Percentiles rank a stretch among this genome's conserved stretches.
Conservation (phyloP, 2,113 vertebrate genomes). For the Apeltes quadracus region DNA sequence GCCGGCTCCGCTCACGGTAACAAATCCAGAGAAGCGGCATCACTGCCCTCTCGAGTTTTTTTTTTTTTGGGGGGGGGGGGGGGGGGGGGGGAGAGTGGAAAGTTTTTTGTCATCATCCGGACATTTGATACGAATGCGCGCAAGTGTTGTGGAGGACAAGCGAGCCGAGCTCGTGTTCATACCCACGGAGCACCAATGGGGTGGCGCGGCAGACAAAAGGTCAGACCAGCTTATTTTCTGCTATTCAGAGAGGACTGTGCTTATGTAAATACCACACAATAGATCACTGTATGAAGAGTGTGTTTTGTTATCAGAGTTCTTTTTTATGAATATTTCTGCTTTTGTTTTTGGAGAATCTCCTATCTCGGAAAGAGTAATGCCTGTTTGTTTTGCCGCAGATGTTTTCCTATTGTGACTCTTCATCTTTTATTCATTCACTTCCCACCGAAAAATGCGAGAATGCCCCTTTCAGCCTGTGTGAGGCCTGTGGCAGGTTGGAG, state of each 20-base stretch:
- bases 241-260: neutral
- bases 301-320: conserved; percentile 14
- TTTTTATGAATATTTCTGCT: conserved; percentile 9
- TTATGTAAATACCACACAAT: conserved; percentile 12
- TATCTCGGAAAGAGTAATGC: conserved; percentile 46
- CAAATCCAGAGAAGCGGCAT: conserved; percentile 4
- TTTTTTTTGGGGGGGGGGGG: no score
- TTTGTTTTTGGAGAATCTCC: conserved; percentile 13
- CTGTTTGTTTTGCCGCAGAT: conserved; percentile 65
- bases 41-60: conserved; percentile 6
- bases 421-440: conserved; percentile 67
- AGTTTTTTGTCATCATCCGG: conserved; percentile 18
- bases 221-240: conserved; percentile 1
- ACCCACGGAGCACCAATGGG: conserved; percentile 11
- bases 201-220: conserved; percentile 16
- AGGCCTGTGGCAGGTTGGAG: conserved; percentile 19
- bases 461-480: conserved; percentile 21
- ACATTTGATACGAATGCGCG: conserved; percentile 21
- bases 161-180: conserved; percentile 12
- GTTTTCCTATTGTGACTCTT: conserved; percentile 43
- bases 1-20: neutral
- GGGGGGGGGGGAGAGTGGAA: conserved; percentile 9
- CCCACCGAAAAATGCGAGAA: conserved; percentile 15
- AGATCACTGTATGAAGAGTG: conserved; percentile 9
- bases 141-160: conserved; percentile 22